These are phyloP conservation scores for Isurus oxyrinchus DNA, from an alignment of 2,113 vertebrate genomes.

Conservation along the genomic window DNA sequence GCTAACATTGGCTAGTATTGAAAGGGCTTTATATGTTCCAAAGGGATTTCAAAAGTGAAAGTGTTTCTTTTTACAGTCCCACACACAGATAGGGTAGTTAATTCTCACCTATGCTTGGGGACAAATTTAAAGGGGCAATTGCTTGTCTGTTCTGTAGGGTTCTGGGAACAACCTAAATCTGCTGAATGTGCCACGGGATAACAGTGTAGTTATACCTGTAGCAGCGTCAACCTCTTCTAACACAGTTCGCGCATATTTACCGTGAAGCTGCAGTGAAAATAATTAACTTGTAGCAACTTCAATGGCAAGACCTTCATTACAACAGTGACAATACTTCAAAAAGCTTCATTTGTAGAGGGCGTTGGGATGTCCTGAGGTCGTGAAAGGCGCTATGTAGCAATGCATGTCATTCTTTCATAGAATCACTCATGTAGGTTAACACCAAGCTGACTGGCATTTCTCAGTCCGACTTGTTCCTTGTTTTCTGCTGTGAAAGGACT, in stretches of 20 bases:
- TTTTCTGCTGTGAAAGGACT: not conserved
- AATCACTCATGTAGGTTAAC: not conserved
- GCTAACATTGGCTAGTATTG: not conserved
- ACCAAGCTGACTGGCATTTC: not conserved
- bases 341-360: not conserved
- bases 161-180: not conserved
- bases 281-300: not conserved
- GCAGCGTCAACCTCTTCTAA: too few relatives aligned
- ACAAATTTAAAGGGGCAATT: not conserved
- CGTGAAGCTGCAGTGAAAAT: not conserved
- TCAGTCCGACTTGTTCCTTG: not conserved
- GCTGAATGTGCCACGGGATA: not conserved
- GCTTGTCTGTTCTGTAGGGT: not conserved
- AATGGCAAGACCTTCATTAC: not conserved
- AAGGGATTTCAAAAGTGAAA: not conserved
- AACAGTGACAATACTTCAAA: not conserved
- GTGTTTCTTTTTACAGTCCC: not conserved
- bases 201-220: not conserved
- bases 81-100: not conserved
- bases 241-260: not conserved
- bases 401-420: not conserved
- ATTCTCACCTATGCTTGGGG: not conserved
- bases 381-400: not conserved
- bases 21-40: not conserved
- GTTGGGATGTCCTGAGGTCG: not conserved